Evolutionary conservation across 2,113 vertebrate species (phyloP), one percentile per base, ranked within the genome.

Genomic region (Hemicordylus capensis): DNA sequence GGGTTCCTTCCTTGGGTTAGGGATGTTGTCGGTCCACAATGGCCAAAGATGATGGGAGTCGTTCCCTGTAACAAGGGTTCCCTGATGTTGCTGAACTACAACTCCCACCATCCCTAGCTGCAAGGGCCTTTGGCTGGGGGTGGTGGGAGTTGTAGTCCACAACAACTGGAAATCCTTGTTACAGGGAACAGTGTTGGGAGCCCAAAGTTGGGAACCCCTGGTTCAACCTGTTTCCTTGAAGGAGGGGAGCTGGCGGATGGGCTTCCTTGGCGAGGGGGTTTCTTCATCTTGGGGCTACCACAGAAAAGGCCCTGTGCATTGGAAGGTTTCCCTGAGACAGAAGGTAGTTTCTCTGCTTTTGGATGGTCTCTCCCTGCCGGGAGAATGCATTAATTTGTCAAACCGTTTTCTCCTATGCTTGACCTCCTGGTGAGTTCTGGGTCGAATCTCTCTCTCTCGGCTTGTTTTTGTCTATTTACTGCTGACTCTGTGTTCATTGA

Each of bases 391-490:
- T 72, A 63, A 83, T 81, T 89, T 83, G 72, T 83, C 58, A 15
- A 84, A 70, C 58, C 19, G 24, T 83, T 46, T 59, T 92, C 37
- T 83, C 51, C 64, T 77, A 39, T 22, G 22, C 82, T 86, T 89
- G 91, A 90, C 88, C 80, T 63, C 85, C 75, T 84, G 82, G 51
- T 63, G 76, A 85, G 56, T 90, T 90, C 28, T 76, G 67, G 17
- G 76, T 73, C 15, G 56, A 79, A 80, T 85, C 64, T 85, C 72
- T 82, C 31, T 31, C 22, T 48, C 46, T 92, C 90, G 74, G 26
- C 39, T 61, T 70, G 17, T 0, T 93, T 91, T 89, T 84, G 22
- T 80, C 64, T 88, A 17, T 72, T 87, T 86, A 81, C 44, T 90
- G 86, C 85, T 84, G 81, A 0, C 1, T 79, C 76, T 76, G 67